A percentile compares a stretch with the other conserved stretches of the same genome.
phyloP scores from a whole-genome alignment of 2,888 invertebrate species.

The Habrosyne pyritoides region DNA sequence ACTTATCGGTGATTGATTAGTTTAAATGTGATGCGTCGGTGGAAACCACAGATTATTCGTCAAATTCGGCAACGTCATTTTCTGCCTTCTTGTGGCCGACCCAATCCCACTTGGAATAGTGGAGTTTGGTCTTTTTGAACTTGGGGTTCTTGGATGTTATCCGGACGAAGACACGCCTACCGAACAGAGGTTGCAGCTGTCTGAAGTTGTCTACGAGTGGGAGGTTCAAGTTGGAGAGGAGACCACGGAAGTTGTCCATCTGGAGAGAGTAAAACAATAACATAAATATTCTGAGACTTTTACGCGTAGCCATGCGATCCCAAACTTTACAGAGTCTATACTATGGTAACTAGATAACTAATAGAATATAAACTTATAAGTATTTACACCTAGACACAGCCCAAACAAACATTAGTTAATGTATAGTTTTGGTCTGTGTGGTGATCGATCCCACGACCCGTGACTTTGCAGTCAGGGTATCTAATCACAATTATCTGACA shows the following conservation, averaged over 20 bases:
- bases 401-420: too few species aligned
- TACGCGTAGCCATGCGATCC: too few species aligned
- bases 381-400: too few species aligned
- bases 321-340: too few species aligned
- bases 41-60: constrained; percentile 53
- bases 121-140: constrained; percentile 82
- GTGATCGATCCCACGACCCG: too few species aligned
- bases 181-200: constrained; percentile 86
- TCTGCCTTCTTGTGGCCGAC: constrained; percentile 80
- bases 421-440: too few species aligned
- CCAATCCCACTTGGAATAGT: constrained; percentile 87
- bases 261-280: constrained; percentile 35
- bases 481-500: too few species aligned
- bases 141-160: constrained; percentile 82
- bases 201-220: constrained; percentile 89
- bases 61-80: constrained; percentile 75
- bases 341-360: too few species aligned
- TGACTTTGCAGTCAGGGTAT: too few species aligned
- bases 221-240: constrained; percentile 85
- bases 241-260: constrained; percentile 86
- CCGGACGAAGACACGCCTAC: constrained; percentile 86
- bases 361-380: too few species aligned
- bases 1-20: constrained; percentile 29
- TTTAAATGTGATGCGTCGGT: constrained; percentile 17
- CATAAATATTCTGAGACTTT: neutral